phyloP scores from a whole-genome alignment of 2,113 vertebrate species.

The Clarias batrachus region DNA sequence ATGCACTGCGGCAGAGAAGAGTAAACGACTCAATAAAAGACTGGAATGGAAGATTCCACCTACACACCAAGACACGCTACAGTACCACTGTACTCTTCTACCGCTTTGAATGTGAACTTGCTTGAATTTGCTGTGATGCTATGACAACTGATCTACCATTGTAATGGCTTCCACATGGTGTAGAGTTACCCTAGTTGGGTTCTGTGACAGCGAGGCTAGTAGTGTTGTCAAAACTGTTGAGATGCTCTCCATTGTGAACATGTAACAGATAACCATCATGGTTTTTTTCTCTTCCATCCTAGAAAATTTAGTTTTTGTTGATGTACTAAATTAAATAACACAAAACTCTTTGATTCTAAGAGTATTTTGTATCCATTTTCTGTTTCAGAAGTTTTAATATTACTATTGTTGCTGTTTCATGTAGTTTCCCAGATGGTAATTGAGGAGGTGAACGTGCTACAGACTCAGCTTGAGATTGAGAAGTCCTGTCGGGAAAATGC shows the following conservation, averaged over 20 bases:
- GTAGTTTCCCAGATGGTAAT: constrained; percentile 82
- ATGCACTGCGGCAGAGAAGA: not conserved
- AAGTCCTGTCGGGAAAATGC: constrained; percentile 80
- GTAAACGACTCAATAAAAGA: not conserved
- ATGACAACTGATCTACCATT: constrained; percentile 50
- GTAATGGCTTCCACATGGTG: constrained; percentile 28
- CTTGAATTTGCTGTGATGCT: not conserved
- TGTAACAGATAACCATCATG: constrained; percentile 42
- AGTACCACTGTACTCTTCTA: no score
- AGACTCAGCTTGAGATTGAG: constrained; percentile 80
- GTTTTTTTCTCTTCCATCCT: constrained; percentile 16
- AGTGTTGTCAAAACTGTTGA: constrained; percentile 38
- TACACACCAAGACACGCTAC: not conserved
- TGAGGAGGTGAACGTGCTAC: constrained; percentile 78
- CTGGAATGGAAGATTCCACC: not conserved
- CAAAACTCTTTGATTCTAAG: not conserved
- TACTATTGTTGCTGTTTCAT: not conserved
- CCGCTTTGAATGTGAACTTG: constrained; percentile 3
- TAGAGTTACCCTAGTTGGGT: constrained; percentile 34
- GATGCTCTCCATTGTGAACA: constrained; percentile 41
- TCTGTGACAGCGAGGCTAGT: constrained; percentile 28
- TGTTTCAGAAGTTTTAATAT: not conserved
- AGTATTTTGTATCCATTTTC: not conserved
- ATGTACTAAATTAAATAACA: not conserved
- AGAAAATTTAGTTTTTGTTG: not conserved